A percentile compares a stretch with the other conserved stretches of the same genome.
Conservation (phyloP, 2,888 invertebrate genomes). For the Latrodectus elegans region DNA sequence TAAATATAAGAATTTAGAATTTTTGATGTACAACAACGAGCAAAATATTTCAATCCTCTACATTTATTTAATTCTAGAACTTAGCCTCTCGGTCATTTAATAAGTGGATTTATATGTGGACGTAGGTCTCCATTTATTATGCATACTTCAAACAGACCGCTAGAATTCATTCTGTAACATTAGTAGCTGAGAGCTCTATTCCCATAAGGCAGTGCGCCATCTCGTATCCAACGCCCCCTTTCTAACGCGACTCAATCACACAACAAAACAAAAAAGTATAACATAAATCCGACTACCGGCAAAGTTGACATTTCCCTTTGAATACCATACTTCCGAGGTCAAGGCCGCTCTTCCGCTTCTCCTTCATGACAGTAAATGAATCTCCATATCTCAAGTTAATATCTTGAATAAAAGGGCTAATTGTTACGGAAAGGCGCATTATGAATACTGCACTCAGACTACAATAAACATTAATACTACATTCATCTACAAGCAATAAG, state of each 20-base stretch:
- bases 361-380: neutral
- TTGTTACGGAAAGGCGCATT: neutral
- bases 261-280: neutral
- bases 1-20: no score
- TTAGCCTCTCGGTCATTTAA: neutral
- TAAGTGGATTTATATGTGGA: neutral
- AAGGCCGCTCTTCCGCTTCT: slow-evolving; percentile 3
- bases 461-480: neutral
- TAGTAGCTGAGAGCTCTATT: slow-evolving; percentile 32
- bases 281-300: neutral
- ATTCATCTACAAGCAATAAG: neutral
- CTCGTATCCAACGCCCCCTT: slow-evolving; percentile 8
- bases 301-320: neutral
- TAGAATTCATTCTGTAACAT: slow-evolving; percentile 22
- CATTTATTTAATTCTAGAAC: neutral
- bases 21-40: no score
- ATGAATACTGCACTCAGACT: no score
- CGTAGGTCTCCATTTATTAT: neutral
- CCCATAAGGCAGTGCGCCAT: slow-evolving; percentile 26
- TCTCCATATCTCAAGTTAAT: neutral
- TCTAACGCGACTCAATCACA: neutral
- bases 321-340: neutral
- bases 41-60: neutral
- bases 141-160: slow-evolving; percentile 37
- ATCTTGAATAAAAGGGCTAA: neutral